Percentiles rank a stretch among this genome's conserved stretches.
Conservation (phyloP, 2,797 vertebrate genomes). For the Enteromius argenteus region DNA sequence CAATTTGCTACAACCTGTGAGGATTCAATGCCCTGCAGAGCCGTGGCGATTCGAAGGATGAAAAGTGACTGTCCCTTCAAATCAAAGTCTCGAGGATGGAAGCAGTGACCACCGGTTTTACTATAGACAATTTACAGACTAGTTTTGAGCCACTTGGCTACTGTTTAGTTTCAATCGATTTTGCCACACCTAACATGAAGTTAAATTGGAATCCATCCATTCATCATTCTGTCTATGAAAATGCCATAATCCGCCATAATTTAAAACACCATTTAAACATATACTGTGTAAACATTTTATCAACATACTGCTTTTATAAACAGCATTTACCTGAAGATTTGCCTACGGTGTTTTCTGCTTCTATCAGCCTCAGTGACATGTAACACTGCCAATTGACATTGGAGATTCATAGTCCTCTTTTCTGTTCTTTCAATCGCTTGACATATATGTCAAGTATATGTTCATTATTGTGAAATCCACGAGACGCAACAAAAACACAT, state of each 20-base stretch:
- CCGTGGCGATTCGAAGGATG: neutral
- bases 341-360: no score
- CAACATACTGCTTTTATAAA: neutral
- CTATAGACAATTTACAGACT: neutral
- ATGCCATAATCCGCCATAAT: no score
- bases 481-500: no score
- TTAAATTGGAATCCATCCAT: neutral
- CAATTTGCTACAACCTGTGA: constrained; percentile 43
- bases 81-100: constrained; percentile 5
- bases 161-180: neutral
- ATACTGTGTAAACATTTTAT: neutral
- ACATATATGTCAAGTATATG: no score
- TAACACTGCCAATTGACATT: no score
- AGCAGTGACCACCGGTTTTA: neutral
- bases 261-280: no score
- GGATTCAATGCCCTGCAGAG: constrained; percentile 22
- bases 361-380: no score
- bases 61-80: neutral
- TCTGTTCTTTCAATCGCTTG: no score
- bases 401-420: no score
- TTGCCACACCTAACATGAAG: neutral
- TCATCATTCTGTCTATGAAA: neutral
- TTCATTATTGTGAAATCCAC: no score
- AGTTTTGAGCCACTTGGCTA: neutral
- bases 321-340: no score